Base-by-base conservation (phyloP, 2,113 vertebrate species). In the Pimephales promelas region DNA sequence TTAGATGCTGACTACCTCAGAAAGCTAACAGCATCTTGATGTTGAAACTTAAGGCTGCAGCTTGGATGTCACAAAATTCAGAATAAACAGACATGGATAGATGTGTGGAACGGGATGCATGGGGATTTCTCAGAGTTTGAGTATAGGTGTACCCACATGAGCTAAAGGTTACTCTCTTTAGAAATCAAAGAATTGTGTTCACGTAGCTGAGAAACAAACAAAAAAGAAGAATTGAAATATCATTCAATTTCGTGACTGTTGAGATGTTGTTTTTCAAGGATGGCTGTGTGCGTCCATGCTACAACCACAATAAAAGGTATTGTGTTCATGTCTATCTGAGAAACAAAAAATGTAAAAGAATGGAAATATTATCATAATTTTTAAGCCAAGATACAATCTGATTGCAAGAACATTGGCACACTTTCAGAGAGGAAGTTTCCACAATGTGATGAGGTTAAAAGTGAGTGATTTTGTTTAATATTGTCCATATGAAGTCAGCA, bases 351-450 rank as follows among this genome's bases (percentile, higher is more conserved):
- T 47, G 5, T 4, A 2, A 78, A 78, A 45, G 76, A 79, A 62
- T 45, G 8, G 5, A 18, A 81, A 81, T 34, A 56, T 71, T 54
- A n/a, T 81, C 45, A 70, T 54, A 3, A 40, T 81, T 70, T 70
- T 54, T 10, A 40, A 24, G 4, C n/a, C 71, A n/a, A 22, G 24
- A 61, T 22, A 49, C 47, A 83, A 74, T 62, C 56, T 74, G 40
- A 47, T 64, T 45, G 57, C n/a, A 79, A 16, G 56, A 3, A 47
- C n/a, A 64, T 8, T 47, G 36, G 34, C 45, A 57, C 24, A 47
- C 43, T 68, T 56, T 71, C 47, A 57, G 6, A 79, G 26, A 79
- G 83, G 66, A 71, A 79, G n/a, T 61, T 79, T 71, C 54, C 34
- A 73, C 76, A 79, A 61, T 73, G 49, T 31, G 75, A 59, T 83